A percentile compares a stretch with the other conserved stretches of the same genome.
Conservation (phyloP, 92 coral and sea anemone species). For the Phenganax stokvisi region DNA sequence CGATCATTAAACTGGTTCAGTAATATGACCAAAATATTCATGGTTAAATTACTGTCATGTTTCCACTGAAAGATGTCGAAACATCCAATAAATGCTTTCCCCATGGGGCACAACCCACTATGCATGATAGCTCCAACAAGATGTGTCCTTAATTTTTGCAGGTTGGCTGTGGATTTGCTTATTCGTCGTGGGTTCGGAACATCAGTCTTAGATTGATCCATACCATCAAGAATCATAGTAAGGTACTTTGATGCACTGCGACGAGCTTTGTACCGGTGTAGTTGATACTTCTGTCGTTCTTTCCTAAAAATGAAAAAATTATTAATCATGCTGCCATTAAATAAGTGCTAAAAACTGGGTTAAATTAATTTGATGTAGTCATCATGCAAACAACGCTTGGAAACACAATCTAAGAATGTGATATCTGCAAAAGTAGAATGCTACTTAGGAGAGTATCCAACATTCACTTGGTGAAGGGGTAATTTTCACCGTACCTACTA, state of each 20-base stretch:
- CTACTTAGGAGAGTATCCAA: too few relatives aligned
- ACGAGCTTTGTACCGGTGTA: too few relatives aligned
- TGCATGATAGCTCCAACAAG: slow-evolving; percentile 53
- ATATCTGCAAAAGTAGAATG: too few relatives aligned
- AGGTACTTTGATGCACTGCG: slow-evolving; percentile 30
- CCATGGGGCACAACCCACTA: slow-evolving; percentile 43
- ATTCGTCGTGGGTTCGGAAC: slow-evolving; percentile 42
- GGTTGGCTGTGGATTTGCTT: slow-evolving; percentile 39
- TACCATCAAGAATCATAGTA: slow-evolving; percentile 53
- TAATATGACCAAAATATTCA: slow-evolving; percentile 35
- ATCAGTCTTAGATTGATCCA: slow-evolving; percentile 61
- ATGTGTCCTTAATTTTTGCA: slow-evolving; percentile 51
- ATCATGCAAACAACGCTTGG: too few relatives aligned
- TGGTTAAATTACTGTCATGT: slow-evolving; percentile 58
- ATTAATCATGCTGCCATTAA: too few relatives aligned
- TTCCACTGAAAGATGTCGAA: slow-evolving; percentile 56
- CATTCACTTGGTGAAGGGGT: too few relatives aligned
- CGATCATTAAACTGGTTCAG: slow-evolving; percentile 17
- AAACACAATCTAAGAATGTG: too few relatives aligned
- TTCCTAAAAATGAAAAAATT: too few relatives aligned
- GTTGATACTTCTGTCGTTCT: too few relatives aligned
- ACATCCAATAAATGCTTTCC: slow-evolving; percentile 39
- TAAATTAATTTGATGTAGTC: too few relatives aligned
- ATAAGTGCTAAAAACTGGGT: too few relatives aligned
- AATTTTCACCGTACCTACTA: too few relatives aligned